A percentile compares a stretch with the other conserved stretches of the same genome.
These are phyloP conservation scores for Drosophila cyrtoloma DNA, from an alignment of 2,888 invertebrate genomes.

Conservation along the genomic window DNA sequence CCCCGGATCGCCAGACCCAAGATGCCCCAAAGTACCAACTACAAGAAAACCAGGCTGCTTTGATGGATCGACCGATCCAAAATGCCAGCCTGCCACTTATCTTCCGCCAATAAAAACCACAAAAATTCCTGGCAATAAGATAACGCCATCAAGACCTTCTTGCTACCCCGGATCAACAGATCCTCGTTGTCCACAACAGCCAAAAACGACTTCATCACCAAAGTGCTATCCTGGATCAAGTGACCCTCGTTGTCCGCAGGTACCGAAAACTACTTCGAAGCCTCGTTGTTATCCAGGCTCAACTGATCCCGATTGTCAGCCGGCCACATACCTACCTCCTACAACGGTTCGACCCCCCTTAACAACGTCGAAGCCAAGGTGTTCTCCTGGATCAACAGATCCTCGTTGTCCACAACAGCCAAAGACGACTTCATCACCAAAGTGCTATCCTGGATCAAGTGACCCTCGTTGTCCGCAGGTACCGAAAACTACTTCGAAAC, in stretches of 20 bases:
- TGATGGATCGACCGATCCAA: constrained; percentile 83
- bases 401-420: constrained; percentile 28
- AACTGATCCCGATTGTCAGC: constrained; percentile 28
- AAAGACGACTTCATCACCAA: neutral
- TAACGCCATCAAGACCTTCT: constrained; percentile 25
- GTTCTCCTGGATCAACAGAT: constrained; percentile 39
- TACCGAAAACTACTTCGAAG: neutral
- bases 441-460: constrained; percentile 47
- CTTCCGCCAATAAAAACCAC: constrained; percentile 45
- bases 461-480: constrained; percentile 45
- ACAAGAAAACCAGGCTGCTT: constrained; percentile 71
- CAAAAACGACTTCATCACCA: constrained; percentile 27
- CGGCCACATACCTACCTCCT: neutral
- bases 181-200: constrained; percentile 26
- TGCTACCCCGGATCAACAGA: constrained; percentile 40
- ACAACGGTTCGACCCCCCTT: neutral
- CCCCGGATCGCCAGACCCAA: constrained; percentile 80
- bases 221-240: constrained; percentile 79
- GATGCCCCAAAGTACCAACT: constrained; percentile 50
- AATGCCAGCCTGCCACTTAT: constrained; percentile 56
- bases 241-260: constrained; percentile 59
- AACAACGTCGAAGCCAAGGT: constrained; percentile 17
- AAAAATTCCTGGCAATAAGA: constrained; percentile 27
- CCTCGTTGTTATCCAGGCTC: constrained; percentile 41
- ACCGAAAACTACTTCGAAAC: constrained; percentile 12